Evolutionary conservation across 2,113 vertebrate species (phyloP).

Genomic region (Semnopithecus entellus): DNA sequence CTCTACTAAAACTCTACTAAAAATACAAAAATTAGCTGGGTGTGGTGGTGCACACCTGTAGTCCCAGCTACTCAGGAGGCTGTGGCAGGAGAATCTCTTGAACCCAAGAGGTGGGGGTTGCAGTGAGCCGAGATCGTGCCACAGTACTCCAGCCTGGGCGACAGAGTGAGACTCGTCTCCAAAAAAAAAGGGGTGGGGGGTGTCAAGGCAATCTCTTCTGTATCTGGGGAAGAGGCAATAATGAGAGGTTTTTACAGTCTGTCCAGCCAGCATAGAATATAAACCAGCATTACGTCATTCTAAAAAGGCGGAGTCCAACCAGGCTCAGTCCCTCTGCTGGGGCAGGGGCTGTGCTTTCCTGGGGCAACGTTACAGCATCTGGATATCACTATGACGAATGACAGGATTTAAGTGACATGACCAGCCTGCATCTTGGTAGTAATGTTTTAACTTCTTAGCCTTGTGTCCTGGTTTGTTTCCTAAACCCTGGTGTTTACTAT

Average conservation of each 20-base stretch:
- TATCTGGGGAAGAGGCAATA: not conserved
- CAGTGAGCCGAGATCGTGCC: too few species aligned
- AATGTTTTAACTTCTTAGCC: not conserved
- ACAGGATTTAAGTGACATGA: not conserved
- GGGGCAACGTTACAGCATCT: not conserved
- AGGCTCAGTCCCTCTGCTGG: not conserved
- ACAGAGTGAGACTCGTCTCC: too few species aligned
- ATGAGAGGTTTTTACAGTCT: not conserved
- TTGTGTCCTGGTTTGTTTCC: not conserved
- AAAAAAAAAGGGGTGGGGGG: too few species aligned
- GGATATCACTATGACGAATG: not conserved
- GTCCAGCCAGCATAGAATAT: not conserved
- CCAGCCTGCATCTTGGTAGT: slow-evolving; percentile 19
- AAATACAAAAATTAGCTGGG: too few species aligned
- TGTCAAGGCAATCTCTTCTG: not conserved
- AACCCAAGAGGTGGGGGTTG: too few species aligned
- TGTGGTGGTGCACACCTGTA: fast-evolving
- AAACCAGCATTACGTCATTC: not conserved
- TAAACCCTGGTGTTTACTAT: not conserved
- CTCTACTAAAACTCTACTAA: too few species aligned
- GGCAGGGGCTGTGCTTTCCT: not conserved
- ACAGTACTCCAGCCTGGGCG: too few species aligned
- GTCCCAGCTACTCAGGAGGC: too few species aligned
- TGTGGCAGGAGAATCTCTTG: too few species aligned
- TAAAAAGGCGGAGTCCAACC: not conserved